A percentile compares a stretch with the other conserved stretches of the same genome.
These are phyloP conservation scores for Gonatopus flavifemur DNA, from an alignment of 1,140 invertebrate species.

Conservation along the genomic window DNA sequence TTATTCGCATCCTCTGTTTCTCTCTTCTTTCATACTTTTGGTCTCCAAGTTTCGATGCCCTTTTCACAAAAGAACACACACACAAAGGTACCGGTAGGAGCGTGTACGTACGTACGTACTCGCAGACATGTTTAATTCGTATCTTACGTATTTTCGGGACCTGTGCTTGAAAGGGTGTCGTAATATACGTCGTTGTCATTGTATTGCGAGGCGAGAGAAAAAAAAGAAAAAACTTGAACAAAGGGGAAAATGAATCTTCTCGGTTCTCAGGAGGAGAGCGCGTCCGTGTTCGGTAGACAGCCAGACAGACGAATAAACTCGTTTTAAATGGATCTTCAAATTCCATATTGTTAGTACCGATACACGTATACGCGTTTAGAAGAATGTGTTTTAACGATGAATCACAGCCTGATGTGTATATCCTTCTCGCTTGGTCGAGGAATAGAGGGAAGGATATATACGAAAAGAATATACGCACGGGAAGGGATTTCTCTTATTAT, in stretches of 20 bases:
- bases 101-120: no score
- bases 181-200: conserved; percentile 22
- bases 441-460: no score
- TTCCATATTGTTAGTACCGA: conserved; percentile 27
- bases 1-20: conserved; percentile 6
- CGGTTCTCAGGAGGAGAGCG: conserved; percentile 40
- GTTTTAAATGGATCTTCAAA: conserved; percentile 41
- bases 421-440: neutral
- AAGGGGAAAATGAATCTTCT: conserved; percentile 48
- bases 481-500: neutral
- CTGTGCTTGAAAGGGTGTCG: conserved; percentile 18
- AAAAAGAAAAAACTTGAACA: conserved; percentile 47
- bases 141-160: conserved; percentile 22
- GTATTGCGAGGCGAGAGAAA: conserved; percentile 43
- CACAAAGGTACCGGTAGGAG: no score
- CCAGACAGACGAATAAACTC: conserved; percentile 41
- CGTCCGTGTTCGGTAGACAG: conserved; percentile 27
- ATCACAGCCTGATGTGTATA: neutral
- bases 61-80: no score
- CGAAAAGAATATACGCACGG: neutral
- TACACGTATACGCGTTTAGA: neutral
- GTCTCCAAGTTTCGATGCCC: no score
- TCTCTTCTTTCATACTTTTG: no score
- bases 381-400: no score
- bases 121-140: no score